These are phyloP conservation scores for Strigops habroptila DNA, from an alignment of 2,113 vertebrate genomes.

Conservation along the genomic window DNA sequence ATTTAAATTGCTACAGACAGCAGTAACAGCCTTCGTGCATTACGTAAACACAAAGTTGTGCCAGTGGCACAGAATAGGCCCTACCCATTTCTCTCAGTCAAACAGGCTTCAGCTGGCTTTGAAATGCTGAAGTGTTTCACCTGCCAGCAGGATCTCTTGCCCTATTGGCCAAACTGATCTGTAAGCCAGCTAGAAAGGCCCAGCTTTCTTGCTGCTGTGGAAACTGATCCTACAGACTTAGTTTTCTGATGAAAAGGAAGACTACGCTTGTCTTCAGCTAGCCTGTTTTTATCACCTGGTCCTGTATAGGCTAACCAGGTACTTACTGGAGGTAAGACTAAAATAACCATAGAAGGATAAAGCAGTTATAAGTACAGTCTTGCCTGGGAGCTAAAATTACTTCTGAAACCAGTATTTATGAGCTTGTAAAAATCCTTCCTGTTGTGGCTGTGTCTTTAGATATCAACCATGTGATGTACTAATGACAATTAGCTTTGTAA, in stretches of 20 bases:
- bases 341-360: neutral
- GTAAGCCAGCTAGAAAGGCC: neutral
- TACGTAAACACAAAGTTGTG: neutral
- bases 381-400: neutral
- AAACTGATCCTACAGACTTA: neutral
- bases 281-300: neutral
- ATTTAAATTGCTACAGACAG: neutral
- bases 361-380: neutral
- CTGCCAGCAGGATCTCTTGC: neutral
- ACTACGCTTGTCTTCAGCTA: neutral
- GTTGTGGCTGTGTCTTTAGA: neutral
- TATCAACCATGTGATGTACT: neutral
- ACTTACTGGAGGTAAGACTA: neutral
- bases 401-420: neutral
- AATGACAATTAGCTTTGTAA: neutral
- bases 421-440: neutral
- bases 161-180: neutral
- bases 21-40: neutral
- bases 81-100: neutral
- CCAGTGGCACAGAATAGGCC: neutral
- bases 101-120: neutral
- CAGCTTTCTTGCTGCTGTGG: accelerated
- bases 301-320: neutral
- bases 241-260: neutral
- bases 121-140: neutral